Evolutionary conservation across 2,888 invertebrate species (phyloP), one percentile per base, ranked within the genome.

Genomic region (Lasioglossum pauxillum): DNA sequence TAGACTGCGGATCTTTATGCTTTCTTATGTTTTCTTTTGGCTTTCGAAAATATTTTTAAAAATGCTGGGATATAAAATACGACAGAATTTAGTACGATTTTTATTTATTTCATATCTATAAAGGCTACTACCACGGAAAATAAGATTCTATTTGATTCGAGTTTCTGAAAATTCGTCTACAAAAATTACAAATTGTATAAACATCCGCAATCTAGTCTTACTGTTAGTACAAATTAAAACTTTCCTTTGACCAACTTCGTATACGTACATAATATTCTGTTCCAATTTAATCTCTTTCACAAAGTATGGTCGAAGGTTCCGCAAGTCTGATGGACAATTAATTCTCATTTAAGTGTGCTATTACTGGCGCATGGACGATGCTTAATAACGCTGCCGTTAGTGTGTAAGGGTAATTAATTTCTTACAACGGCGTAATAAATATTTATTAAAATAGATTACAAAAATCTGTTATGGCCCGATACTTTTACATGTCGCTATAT

Each of bases 371-470:
- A 67, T 8, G 10, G 31, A 67, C 67, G 35, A 35, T 35, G 35
- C 67, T 67, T 67, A 67, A 67, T 67, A 67, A 67, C 67, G 35
- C 19, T 35, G 35, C 67, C n/a, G 35, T 35, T 19, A 67, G 67
- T 67, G 67, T 35, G 23, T 67, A 35, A 35, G 67, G 67, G 16
- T 67, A 67, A 67, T 67, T 67, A 67, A 67, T 67, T 35, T 35
- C 67, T 67, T 31, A 35, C 67, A 67, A 67, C 67, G 67, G 35
- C 23, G 35, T 35, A 67, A 67, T 67, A 67, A 46, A 73, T 73
- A 73, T 73, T 46, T 73, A 46, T 67, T 35, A 67, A 67, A 67
- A 35, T 35, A 67, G 35, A 67, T 67, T 67, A 35, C 19, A 23
- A 23, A 67, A 67, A 35, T 67, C 67, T 67, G 35, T 67, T 19